Evolutionary conservation across 2,888 invertebrate genomes (phyloP), one percentile per base, ranked within the genome.

Genomic region (Drosophila imparisetae): DNA sequence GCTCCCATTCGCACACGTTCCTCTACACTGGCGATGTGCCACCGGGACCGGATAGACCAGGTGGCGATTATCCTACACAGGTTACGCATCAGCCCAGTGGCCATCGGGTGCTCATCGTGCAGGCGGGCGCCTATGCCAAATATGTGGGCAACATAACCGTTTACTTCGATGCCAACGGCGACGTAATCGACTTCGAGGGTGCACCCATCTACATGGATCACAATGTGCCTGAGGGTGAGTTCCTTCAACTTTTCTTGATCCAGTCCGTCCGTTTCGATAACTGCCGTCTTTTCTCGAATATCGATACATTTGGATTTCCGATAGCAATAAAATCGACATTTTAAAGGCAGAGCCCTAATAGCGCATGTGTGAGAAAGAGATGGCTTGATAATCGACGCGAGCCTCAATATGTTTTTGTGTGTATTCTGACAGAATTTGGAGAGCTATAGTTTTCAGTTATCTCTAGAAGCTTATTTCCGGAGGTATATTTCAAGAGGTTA

Each of bases 1-100:
- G 98, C 7, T 96, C 95, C 0, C 98, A 98, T 91, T 96, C 96
- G 0, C 96, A 98, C 91, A 95, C 96, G 0, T 95, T 98, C 80
- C 94, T 98, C 0, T 97, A 95, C 91, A 95, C 95, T 10, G 94
- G 94, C 0, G 13, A 38, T n/a, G 93, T 91, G 1, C 91, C 93
- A 0, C 95, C 95, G 0, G 95, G 94, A 27, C 95, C 95, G 0
- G 95, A 95, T 75, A 93, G 58, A 0, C 93, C 95, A 0, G 88
- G 81, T 18, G 95, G 95, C 10, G 94, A 94, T 0, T 98, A 98
- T 93, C 97, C 97, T 0, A 95, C 96, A 0, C 83, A 92, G 78
- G 94, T 96, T 0, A 94, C 96, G 7, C 94, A 93, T 29, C 18
- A 95, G 95, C 75, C 38, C n/a, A 83, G 80, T 42, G 92, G 92